Base-by-base conservation (phyloP, 92 coral and sea anemone genomes). In the Heliopora coerulea region DNA sequence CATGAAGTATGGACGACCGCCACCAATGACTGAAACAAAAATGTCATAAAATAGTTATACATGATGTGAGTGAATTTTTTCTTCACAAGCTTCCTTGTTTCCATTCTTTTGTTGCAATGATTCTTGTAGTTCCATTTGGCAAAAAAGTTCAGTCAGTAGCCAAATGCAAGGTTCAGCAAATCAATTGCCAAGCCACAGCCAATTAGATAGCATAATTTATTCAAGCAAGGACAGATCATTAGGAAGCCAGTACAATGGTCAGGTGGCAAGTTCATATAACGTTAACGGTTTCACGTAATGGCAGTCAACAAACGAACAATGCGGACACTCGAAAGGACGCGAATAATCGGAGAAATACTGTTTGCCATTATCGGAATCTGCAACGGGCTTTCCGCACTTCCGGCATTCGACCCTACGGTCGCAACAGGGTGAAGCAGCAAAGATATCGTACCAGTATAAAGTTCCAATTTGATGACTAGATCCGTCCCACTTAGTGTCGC, bases 341-440 rank as follows among this genome's bases (percentile, higher is more conserved):
- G 96, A 89, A 70, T 89, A 93, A 72, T 93, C 96, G 46, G 96
- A 93, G 82, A 93, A 93, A 67, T 80, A 93, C 64, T 83, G 90
- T 17, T 73, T 73, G 31, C 89, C 96, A 42, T 85, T 83, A 25
- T 79, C 91, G 1, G 91, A 58, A 65, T 86, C 86, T 11, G 86
- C 80, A 23, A 93, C 98, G 17, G 98, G 98, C 59, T 93, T 93
- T 15, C 96, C 88, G 59, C 98, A 93, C 15, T 87, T 73, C 44
- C 91, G 95, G 73, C 98, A 93, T 32, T 96, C 93, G 13, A 90
- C 90, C 12, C 95, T 81, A 23, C 89, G 90, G 28, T 87, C 88
- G 68, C 98, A 93, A 46, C 98, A 93, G 6, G 98, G 98, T 14
- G 96, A 85, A 3, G 98, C 98, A 10, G 98, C 98, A 63, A 93